These are phyloP conservation scores for Arctocebus calabarensis DNA, from an alignment of 2,797 vertebrate genomes.

Conservation along the genomic window DNA sequence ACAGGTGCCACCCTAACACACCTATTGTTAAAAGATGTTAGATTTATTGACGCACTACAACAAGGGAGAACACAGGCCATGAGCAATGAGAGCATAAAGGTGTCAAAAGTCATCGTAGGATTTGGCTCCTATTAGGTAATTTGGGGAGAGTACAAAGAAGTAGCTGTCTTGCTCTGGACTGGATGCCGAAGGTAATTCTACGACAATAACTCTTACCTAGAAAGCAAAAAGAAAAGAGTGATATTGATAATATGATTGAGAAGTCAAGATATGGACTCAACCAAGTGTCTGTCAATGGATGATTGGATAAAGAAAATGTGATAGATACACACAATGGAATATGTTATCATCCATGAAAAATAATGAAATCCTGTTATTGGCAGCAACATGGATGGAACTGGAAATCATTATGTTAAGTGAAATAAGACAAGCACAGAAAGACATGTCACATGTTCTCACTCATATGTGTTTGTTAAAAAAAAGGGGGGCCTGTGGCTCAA, in stretches of 20 bases:
- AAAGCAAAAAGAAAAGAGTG: not conserved
- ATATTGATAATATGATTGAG: not conserved
- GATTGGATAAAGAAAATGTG: not conserved
- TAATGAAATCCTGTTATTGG: not conserved
- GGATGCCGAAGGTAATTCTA: not conserved
- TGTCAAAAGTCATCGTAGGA: not conserved
- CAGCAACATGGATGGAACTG: not conserved
- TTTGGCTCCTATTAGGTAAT: not conserved
- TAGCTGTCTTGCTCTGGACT: not conserved
- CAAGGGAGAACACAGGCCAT: not conserved
- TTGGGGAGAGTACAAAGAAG: not conserved
- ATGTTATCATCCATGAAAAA: not conserved
- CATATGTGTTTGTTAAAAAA: not conserved
- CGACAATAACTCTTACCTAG: constrained; percentile 11
- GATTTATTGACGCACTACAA: not conserved
- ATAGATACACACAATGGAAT: not conserved
- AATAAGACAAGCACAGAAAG: not conserved
- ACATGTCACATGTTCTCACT: not conserved
- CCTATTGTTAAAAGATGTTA: not conserved
- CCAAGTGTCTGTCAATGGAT: not conserved
- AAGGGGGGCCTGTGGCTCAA: no score
- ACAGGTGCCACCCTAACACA: not conserved
- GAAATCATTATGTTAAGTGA: not conserved
- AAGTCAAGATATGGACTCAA: not conserved
- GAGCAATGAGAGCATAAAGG: not conserved